These are phyloP conservation scores for Myotis planiceps DNA, from an alignment of 2,797 vertebrate genomes.

Conservation along the genomic window DNA sequence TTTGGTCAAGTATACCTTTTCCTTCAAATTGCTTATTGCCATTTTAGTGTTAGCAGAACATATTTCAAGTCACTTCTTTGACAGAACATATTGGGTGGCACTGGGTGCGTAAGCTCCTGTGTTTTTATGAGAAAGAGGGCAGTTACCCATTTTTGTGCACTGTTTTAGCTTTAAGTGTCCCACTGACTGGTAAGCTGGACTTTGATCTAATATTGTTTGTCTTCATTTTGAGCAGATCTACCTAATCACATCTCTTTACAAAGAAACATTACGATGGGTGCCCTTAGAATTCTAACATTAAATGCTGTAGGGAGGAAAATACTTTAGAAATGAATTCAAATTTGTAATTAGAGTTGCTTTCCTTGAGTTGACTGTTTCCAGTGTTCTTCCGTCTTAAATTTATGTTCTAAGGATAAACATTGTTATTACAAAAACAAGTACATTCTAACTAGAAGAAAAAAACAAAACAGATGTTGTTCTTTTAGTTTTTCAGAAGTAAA, in stretches of 20 bases:
- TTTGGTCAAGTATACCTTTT: slow-evolving; percentile 72
- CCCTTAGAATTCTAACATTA: neutral
- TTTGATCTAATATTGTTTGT: slow-evolving; percentile 24
- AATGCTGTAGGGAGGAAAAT: neutral
- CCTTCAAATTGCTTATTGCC: slow-evolving; percentile 73
- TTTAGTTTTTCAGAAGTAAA: neutral
- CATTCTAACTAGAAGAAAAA: neutral
- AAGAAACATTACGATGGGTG: neutral
- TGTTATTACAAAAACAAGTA: neutral
- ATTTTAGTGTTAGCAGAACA: slow-evolving; percentile 69
- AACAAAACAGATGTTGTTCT: neutral
- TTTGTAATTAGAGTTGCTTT: neutral
- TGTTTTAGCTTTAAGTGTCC: slow-evolving; percentile 61
- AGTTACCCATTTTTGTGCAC: slow-evolving; percentile 57
- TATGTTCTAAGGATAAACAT: neutral
- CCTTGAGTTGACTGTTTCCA: neutral
- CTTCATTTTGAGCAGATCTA: neutral
- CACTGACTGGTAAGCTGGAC: slow-evolving; percentile 64
- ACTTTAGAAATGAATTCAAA: neutral
- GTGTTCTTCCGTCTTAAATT: neutral
- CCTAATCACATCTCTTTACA: slow-evolving; percentile 10
- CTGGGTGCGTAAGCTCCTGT: slow-evolving; percentile 62
- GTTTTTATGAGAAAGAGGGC: slow-evolving; percentile 77
- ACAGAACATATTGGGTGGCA: slow-evolving; percentile 69
- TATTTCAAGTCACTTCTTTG: slow-evolving; percentile 78